Percentiles rank a stretch among this genome's conserved stretches.
Conservation (phyloP, 2,888 invertebrate species). For the Trachelus troglodyta region DNA sequence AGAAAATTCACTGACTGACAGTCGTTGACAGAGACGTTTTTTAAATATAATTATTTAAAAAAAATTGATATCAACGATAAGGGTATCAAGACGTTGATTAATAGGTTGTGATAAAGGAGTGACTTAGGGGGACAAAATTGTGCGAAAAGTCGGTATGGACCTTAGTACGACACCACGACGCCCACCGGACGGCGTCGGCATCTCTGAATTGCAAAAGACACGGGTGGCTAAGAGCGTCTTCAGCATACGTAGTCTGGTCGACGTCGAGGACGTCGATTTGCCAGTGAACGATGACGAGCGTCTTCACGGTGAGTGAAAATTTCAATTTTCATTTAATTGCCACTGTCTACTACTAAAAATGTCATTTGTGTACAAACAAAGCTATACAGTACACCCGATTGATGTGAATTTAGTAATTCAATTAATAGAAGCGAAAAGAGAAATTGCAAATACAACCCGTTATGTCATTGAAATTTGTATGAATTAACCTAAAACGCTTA, state of each 20-base stretch:
- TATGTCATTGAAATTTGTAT: background rate
- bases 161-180: slow-evolving; percentile 67
- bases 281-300: slow-evolving; percentile 40
- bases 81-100: background rate
- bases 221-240: slow-evolving; percentile 72
- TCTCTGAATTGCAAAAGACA: slow-evolving; percentile 65
- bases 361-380: background rate
- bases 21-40: background rate
- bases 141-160: slow-evolving; percentile 61
- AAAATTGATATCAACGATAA: background rate
- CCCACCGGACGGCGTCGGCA: slow-evolving; percentile 53
- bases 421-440: background rate
- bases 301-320: slow-evolving; percentile 43
- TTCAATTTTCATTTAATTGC: slow-evolving; percentile 53
- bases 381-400: background rate
- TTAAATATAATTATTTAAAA: background rate
- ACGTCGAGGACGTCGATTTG: slow-evolving; percentile 66
- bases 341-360: slow-evolving; percentile 7
- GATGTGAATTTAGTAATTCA: background rate
- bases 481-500: background rate
- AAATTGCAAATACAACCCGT: background rate
- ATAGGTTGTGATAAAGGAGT: background rate
- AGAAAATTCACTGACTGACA: background rate
- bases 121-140: background rate
- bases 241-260: slow-evolving; percentile 71